Base-by-base conservation (phyloP, 2,113 vertebrate species). In the Glareola pratincola region DNA sequence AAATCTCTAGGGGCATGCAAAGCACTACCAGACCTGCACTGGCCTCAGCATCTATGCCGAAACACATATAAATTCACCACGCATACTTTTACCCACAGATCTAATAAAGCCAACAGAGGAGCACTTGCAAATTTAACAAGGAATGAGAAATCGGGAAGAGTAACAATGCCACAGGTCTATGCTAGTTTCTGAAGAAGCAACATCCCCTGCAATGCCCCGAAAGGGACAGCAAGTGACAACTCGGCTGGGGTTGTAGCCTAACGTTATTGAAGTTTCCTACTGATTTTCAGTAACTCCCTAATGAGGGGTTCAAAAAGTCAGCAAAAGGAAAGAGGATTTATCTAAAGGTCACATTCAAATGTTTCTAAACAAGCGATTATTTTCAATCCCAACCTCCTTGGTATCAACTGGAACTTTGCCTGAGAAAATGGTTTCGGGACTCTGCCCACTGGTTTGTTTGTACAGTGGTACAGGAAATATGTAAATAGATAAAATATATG, bases 331-430 rank as follows among this genome's bases (percentile, higher is more conserved):
- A 90, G 66, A 64, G 29, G 1, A 47, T 92, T 95, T 94, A 47
- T 92, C 67, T 67, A 77, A 96, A 95, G 83, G 76, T 94, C 96
- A 96, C 83, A 92, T 89, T 96, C 79, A 89, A 87, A 85, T 53
- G 43, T 48, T 88, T 93, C 47, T 81, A 56, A 94, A 91, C 6
- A 54, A 91, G 56, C 0, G 9, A 84, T 86, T 96, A 54, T 75
- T 94, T 94, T 94, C 54, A 86, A 15, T 89, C 62, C 30, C 9
- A 6, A 95, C 39, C 60, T 88, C 72, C 78, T 86, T 89, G 88
- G 64, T 94, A 94, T 95, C 94, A 96, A 21, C 12, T 81, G 94
- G 43, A 95, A 95, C 85, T 64, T 16, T 62, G 85, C 85, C 90
- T 78, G 73, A 94, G 91, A 97, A 92, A 96, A 91, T 63, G 85